Percentiles rank a stretch among this genome's conserved stretches.
Conservation (phyloP, 1,140 invertebrate genomes). For the Drosophila triauraria region DNA sequence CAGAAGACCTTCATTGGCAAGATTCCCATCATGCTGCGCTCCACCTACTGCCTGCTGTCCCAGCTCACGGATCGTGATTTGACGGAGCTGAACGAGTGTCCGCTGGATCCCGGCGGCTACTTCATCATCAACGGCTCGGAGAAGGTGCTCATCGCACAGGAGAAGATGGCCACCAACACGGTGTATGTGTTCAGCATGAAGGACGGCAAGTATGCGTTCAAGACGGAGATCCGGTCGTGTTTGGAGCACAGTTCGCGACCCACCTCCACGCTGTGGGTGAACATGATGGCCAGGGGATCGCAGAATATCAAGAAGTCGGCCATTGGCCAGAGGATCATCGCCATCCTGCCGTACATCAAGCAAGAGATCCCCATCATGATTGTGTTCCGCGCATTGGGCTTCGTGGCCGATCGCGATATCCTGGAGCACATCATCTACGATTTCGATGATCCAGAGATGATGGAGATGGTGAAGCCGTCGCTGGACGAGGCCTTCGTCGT, state of each 20-base stretch:
- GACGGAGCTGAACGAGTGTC: conserved; percentile 99
- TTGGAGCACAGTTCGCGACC: conserved; percentile 97
- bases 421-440: conserved; percentile 99
- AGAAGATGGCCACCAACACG: conserved; percentile 99
- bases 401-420: conserved; percentile 99
- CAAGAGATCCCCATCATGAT: conserved; percentile 99
- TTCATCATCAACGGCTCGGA: conserved; percentile 98
- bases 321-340: conserved; percentile 99
- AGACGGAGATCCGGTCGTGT: conserved; percentile 98
- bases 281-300: conserved; percentile 99
- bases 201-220: conserved; percentile 98
- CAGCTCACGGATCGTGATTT: conserved; percentile 98
- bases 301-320: conserved; percentile 98
- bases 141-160: conserved; percentile 98
- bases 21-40: conserved; percentile 99
- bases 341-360: conserved; percentile 99
- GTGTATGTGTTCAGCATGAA: conserved; percentile 99
- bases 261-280: conserved; percentile 99
- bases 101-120: conserved; percentile 98
- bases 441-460: conserved; percentile 99
- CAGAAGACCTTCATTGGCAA: conserved; percentile 99
- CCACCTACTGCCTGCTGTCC: conserved; percentile 97
- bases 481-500: conserved; percentile 99
- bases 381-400: conserved; percentile 98
- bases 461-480: conserved; percentile 99